Conservation (phyloP, 2,888 invertebrate species). For the Drosophila cyrtoloma region DNA sequence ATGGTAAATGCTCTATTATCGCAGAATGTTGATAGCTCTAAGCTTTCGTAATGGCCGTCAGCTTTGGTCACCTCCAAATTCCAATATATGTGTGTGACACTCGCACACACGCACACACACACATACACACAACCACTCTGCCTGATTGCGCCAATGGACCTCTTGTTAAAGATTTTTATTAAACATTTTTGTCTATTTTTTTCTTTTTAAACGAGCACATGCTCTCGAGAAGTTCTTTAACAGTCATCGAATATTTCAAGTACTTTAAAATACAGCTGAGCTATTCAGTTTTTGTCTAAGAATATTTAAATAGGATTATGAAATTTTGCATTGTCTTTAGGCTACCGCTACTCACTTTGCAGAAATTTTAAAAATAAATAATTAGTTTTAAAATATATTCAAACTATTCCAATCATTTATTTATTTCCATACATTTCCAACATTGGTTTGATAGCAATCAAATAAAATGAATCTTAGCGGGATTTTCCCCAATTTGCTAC, state of each 20-base stretch:
- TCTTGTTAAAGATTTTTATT: constrained; percentile 14
- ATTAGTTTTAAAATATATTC: not conserved
- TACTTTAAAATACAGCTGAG: not conserved
- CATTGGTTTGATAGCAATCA: not conserved
- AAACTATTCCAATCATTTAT: not conserved
- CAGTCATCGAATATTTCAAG: not conserved
- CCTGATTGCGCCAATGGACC: constrained; percentile 19
- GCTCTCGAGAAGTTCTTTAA: not conserved
- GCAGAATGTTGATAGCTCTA: constrained; percentile 40
- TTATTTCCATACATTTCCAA: not conserved
- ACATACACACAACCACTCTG: not conserved
- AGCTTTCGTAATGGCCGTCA: constrained; percentile 35
- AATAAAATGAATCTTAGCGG: not conserved
- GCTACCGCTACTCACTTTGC: not conserved
- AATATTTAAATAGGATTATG: not conserved
- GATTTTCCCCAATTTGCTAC: not conserved
- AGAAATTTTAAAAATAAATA: not conserved
- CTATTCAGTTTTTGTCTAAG: not conserved
- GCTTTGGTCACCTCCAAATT: constrained; percentile 19
- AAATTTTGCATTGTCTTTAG: not conserved
- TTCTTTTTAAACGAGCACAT: not conserved
- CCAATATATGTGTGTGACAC: constrained; percentile 18
- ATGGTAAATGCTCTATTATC: constrained; percentile 64
- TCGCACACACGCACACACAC: not conserved
- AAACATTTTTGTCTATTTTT: not conserved